Percentiles rank a stretch among this genome's conserved stretches.
Conservation (phyloP, 2,888 invertebrate species). For the Rambutsinella grinnellia region DNA sequence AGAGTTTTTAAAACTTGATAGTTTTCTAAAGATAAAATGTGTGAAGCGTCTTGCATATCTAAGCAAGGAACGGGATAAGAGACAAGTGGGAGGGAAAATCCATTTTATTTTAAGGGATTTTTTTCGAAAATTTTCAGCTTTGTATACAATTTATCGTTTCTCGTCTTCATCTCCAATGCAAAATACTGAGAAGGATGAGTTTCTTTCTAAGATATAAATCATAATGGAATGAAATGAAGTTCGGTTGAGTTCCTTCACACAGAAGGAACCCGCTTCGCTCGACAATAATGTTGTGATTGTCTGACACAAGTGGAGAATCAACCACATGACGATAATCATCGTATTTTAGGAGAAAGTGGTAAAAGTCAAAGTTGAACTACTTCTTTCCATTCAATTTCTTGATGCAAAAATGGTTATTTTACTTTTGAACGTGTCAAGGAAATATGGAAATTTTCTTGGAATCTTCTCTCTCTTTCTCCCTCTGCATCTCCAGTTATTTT, state of each 20-base stretch:
- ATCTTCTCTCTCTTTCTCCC: not conserved
- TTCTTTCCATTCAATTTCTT: no score
- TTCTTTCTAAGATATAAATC: no score
- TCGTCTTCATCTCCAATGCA: no score
- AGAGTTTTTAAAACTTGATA: constrained; percentile 50
- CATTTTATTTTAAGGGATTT: not conserved
- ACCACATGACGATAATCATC: not conserved
- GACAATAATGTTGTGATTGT: no score
- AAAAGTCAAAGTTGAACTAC: not conserved
- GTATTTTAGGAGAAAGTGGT: not conserved
- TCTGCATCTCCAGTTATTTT: no score
- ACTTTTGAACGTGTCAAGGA: not conserved
- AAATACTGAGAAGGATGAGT: not conserved
- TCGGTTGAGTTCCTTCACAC: no score
- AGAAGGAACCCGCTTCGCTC: no score
- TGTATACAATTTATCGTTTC: not conserved
- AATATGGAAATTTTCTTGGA: not conserved
- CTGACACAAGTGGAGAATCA: not conserved
- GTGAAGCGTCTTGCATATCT: constrained; percentile 54
- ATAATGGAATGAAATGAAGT: no score
- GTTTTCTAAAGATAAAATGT: constrained; percentile 57
- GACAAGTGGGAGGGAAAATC: no score
- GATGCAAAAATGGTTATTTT: no score
- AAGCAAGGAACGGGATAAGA: constrained; percentile 4
- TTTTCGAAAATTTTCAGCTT: not conserved